Base-by-base conservation (phyloP, 53 echinoderm and acorn worm genomes). In the Luidia sarsii region DNA sequence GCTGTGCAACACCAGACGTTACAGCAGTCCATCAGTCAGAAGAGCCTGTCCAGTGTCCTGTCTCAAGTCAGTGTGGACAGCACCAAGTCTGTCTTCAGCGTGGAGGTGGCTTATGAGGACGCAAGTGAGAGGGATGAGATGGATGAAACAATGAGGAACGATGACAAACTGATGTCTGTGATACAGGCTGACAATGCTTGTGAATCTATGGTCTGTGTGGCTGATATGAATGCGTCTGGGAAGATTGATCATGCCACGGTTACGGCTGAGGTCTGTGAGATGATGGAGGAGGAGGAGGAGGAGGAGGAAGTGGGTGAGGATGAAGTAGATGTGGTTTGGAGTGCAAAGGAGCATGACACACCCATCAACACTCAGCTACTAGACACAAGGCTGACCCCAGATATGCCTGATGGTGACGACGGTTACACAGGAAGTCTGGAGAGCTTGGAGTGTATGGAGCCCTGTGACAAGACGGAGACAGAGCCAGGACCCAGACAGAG, bases 1-100 rank as follows among this genome's bases (percentile, higher is more conserved):
- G 5, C 27, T 24, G 27, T 4, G 45, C n/a, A 67, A 41, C 23
- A 38, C 24, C 34, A 31, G 34, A 36, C 38, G 39, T 29, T 77
- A 3, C 27, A 77, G 33, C 77, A 46, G 16, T 91, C 93, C 9
- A 48, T 68, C 7, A 99, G 99, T 49, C 84, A 91, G 39, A 67
- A 85, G 35, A 94, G 94, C 51, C 62, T 99, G 19, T 94, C 94
- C 1, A 99, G 99, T 70, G 75, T 99, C 23, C 55, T 99, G 41
- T 99, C 99, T 46, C 79, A 73, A 24, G 85, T 93, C 65, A 93
- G 88, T 38, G 82, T 69, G 16, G 34, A 75, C 24, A 90, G 95
- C 71, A 79, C 85, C 10, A 88, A 80, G n/a, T 95, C 95, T 30
- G 88, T 74, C 39, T 93, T 95, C 64, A 93, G 92, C 25, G 45